Evolutionary conservation across 2,797 vertebrate genomes (phyloP), one percentile per base, ranked within the genome.

Genomic region (Lophius americanus): DNA sequence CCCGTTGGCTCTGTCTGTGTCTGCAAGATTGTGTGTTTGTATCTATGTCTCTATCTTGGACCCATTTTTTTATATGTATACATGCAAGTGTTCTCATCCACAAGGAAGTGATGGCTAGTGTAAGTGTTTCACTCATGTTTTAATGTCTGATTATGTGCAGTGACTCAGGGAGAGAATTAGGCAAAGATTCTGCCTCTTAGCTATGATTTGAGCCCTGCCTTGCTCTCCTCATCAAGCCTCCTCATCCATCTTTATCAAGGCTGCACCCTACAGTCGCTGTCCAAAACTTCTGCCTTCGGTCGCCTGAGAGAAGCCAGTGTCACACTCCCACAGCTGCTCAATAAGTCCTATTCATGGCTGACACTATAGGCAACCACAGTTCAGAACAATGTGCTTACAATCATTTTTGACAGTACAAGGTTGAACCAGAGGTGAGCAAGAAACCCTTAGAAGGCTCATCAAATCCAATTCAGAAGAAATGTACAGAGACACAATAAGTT

Each of bases 51-150:
- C 32, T 3, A 8, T 73, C 38, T 76, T 64, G 63, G 51, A 51
- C 51, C 53, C 48, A 64, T 70, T 62, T 38, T 64, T 63, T 57
- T 53, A n/a, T 11, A 33, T 53, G 59, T 47, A 42, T 13, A 48
- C 54, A 13, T 71, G 61, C 43, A 4, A 64, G 68, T 12, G 6
- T 75, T 57, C 38, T 39, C 36, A 59, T 68, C 64, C 65, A 83
- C 51, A 51, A 64, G 35, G 13, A 67, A 71, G 66, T 38, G 6
- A 65, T 44, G 69, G 78, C 73, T 70, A 81, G 85, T 83, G 75
- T 75, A 81, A 86, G 61, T 58, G 78, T 81, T 90, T 79, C 81
- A 82, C 76, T 91, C 86, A 83, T 86, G 70, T 88, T 87, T 89
- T 85, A 88, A 86, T 82, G 79, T 79, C 83, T 87, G 80, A 89